Evolutionary conservation across 35 echinoderm and acorn worm genomes (phyloP), one percentile per base, ranked within the genome.

Genomic region (Stichopus chloronotus): DNA sequence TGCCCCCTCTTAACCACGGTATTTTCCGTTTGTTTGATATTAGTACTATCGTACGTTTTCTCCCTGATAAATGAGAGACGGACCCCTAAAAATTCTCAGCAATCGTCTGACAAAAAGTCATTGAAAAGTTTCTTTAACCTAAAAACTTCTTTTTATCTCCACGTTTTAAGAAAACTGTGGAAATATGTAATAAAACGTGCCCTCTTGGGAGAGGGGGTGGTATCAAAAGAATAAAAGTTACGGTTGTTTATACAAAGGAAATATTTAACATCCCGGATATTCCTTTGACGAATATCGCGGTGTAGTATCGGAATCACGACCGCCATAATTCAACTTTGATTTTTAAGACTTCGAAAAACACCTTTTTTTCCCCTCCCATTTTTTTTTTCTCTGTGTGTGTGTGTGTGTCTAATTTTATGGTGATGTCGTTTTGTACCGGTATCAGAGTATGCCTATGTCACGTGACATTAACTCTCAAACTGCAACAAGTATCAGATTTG

Each of bases 181-280:
- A 72, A 72, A 10, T 89, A 71, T 72, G 87, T 89, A 89, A 89
- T 89, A 89, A 89, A 89, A 89, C 87, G 87, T 89, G 87, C 87
- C 87, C 59, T 89, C 87, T 54, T 52, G 59, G 52, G 87, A 71
- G 59, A 85, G 59, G 87, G 87, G 57, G 59, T 61, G 57, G 25
- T 89, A 89, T 71, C 87, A 71, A 89, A 89, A 89, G 61, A 71
- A 52, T 13, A 25, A 69, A 72, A 89, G 65, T 89, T 89, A 89
- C 52, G 87, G 17, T 60, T 89, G 87, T 89, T 89, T 89, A 89
- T 89, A 55, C n/a, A 89, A 89, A 89, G 21, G 87, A 60, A 89
- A 89, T 89, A 89, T 89, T 89, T 89, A 89, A 89, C 71, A 61
- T 89, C 87, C 61, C 14, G 59, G 23, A 23, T 61, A 65, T 24